phyloP scores from a whole-genome alignment of 2,888 invertebrate genomes.

The Agriotes lineatus region DNA sequence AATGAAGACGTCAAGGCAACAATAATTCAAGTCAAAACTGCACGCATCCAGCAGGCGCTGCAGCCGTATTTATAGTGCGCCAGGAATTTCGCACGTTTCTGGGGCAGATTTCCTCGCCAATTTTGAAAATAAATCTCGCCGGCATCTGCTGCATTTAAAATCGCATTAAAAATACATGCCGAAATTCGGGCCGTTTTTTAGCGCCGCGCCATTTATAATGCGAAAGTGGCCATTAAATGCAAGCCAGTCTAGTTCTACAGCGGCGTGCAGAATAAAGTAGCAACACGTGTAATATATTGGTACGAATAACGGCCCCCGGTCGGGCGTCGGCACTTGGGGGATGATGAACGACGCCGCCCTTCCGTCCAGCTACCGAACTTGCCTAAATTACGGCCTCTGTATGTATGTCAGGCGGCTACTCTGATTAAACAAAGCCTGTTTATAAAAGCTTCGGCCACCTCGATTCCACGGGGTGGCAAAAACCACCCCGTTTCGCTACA shows the following conservation, averaged over 20 bases:
- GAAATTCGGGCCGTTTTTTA: slow-evolving; percentile 31
- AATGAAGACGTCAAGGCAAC: too few relatives aligned
- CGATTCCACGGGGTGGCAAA: too few relatives aligned
- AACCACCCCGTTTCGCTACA: too few relatives aligned
- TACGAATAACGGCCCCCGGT: slow-evolving; percentile 27
- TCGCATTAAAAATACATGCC: slow-evolving; percentile 36
- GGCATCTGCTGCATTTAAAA: slow-evolving; percentile 34
- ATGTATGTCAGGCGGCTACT: slow-evolving; percentile 29
- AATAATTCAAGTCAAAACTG: too few relatives aligned
- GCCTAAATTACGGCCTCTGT: slow-evolving; percentile 38
- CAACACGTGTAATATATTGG: slow-evolving; percentile 56
- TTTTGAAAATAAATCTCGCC: slow-evolving; percentile 17
- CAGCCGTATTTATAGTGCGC: too few relatives aligned
- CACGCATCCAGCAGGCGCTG: not conserved
- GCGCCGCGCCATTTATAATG: slow-evolving; percentile 36
- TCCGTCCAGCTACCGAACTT: slow-evolving; percentile 44
- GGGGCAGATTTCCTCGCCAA: not conserved
- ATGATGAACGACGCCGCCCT: slow-evolving; percentile 37
- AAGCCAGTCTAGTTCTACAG: slow-evolving; percentile 36
- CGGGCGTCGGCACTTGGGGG: slow-evolving; percentile 44
- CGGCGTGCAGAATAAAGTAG: slow-evolving; percentile 51
- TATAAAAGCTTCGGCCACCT: not conserved
- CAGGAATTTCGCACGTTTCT: not conserved
- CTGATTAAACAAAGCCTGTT: slow-evolving; percentile 34
- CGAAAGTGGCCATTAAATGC: slow-evolving; percentile 37